Conservation (phyloP, 2,797 vertebrate species). For the Catamblyrhynchus diadema region DNA sequence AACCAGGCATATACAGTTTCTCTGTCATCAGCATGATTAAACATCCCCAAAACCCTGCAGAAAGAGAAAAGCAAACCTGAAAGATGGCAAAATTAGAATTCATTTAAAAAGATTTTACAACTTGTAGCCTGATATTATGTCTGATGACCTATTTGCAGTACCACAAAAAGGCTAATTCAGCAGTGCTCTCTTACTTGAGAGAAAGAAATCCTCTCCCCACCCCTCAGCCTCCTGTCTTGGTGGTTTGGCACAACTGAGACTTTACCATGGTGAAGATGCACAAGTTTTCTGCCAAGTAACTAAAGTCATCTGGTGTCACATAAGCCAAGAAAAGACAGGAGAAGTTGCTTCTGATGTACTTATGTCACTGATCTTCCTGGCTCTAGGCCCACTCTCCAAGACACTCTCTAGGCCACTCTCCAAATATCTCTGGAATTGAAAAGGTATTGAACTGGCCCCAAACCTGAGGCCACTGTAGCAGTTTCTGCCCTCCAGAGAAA, state of each 20-base stretch:
- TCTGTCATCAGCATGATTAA: constrained; percentile 88
- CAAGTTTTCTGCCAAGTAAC: not conserved
- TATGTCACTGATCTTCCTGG: not conserved
- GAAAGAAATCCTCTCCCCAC: not conserved
- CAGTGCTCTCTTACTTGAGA: not conserved
- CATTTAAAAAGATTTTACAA: not conserved
- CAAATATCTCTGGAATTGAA: not conserved
- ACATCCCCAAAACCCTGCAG: constrained; percentile 90
- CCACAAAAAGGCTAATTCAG: not conserved
- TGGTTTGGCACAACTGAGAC: not conserved
- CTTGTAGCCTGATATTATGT: not conserved
- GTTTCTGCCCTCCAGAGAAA: not conserved
- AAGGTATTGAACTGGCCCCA: not conserved
- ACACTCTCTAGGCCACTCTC: not conserved
- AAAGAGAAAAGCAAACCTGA: constrained; percentile 27
- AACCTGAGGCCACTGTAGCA: not conserved
- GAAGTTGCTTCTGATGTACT: not conserved
- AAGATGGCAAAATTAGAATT: not conserved
- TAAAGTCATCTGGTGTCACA: not conserved
- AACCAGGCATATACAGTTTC: constrained; percentile 96
- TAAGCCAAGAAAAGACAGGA: not conserved
- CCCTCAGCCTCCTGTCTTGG: not conserved
- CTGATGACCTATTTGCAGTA: not conserved
- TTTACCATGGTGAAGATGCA: not conserved
- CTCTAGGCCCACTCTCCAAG: not conserved